Evolutionary conservation across 2,113 vertebrate species (phyloP), one percentile per base, ranked within the genome.

Genomic region (Brachyhypopomus occidentalis): DNA sequence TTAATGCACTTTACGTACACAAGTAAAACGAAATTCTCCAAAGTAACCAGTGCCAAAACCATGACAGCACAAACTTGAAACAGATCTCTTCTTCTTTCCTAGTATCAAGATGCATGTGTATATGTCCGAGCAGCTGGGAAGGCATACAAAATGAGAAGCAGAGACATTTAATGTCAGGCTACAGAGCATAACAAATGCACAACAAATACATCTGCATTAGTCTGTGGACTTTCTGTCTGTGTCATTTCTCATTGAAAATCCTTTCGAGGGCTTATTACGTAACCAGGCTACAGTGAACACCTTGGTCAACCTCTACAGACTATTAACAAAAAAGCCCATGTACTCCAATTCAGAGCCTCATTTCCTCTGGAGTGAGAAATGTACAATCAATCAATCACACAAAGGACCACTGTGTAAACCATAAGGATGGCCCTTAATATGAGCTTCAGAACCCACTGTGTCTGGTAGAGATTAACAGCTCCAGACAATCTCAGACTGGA

Each of bases 231-330:
- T 17, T 30, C 25, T n/a, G n/a, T n/a, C n/a, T n/a, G n/a, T 64
- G 34, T 36, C 19, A 66, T 66, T 66, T 6, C 17, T 66, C 63
- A 34, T 17, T 17, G 27, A 66, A 66, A 36, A 66, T 66, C 27
- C 4, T 14, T 30, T 66, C 27, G 20, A 19, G 63, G 63, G 17
- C 16, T 66, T 30, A 27, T 67, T 67, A 34, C 25, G 30, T 66
- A 66, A 66, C 62, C 62, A 64, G 25, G 25, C 27, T 66, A 66
- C 25, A 66, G 17, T 66, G 64, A 67, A 36, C 30, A 16, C 64
- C 4, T 36, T 36, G 64, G 36, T 67, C 64, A 20, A 36, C 16
- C 16, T 36, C 19, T 36, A 34, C 20, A 67, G 64, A 34, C 36
- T 30, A 17, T 34, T 16, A 34, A 66, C 12, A 17, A 16, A 66